Conservation (phyloP, 2,113 vertebrate genomes). For the Turdus rufiventris region DNA sequence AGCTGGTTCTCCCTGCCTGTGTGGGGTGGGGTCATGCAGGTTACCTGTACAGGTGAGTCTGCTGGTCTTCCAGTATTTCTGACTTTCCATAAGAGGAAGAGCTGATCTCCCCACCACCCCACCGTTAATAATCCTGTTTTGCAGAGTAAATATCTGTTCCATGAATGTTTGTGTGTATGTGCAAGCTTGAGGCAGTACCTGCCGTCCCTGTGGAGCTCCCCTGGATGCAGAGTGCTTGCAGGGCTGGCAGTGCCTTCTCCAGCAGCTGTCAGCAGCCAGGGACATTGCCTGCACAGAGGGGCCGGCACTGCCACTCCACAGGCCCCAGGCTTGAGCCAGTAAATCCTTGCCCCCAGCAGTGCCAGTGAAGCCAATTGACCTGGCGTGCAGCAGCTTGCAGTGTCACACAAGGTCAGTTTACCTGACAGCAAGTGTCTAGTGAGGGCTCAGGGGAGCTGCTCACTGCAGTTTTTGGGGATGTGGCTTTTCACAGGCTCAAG, state of each 20-base stretch:
- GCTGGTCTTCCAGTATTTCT: background rate
- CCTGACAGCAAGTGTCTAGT: background rate
- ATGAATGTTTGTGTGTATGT: rapidly evolving
- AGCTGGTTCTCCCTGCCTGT: background rate
- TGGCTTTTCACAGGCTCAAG: background rate
- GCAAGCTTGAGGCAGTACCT: background rate
- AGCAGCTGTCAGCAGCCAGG: background rate
- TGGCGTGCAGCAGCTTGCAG: background rate
- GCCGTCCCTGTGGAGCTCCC: background rate
- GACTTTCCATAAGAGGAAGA: background rate
- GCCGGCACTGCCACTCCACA: background rate
- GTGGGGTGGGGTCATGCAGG: rapidly evolving
- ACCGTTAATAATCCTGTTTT: background rate
- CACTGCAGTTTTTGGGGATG: background rate
- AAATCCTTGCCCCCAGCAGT: background rate
- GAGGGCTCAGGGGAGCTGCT: background rate
- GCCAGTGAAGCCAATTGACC: background rate
- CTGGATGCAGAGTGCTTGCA: rapidly evolving
- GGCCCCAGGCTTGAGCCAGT: background rate
- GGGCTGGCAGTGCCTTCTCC: background rate
- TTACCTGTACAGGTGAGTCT: background rate
- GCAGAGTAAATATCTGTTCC: background rate
- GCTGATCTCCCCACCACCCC: background rate
- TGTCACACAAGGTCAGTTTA: background rate
- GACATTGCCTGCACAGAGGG: background rate